Base-by-base conservation (phyloP, 2,113 vertebrate species). In the Rhinogobius similis region DNA sequence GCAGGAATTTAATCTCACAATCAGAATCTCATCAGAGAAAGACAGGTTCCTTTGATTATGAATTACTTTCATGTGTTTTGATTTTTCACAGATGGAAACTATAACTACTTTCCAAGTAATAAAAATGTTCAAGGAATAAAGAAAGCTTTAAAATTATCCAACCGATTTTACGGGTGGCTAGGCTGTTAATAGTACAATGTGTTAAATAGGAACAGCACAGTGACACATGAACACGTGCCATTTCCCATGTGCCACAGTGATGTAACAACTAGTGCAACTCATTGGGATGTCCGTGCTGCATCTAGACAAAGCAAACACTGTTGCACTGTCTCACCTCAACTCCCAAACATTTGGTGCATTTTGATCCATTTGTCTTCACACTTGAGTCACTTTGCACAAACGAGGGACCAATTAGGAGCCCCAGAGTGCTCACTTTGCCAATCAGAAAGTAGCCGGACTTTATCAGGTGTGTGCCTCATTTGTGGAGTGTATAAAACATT, bases 301-400 rank as follows among this genome's bases (percentile, higher is more conserved):
- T 44, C 38, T 53, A 64, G 32, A 83, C 75, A 84, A 82, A 78
- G 76, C 66, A 67, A 72, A 80, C 73, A 56, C 52, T 65, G 72
- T 81, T 75, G 67, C 70, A 63, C 68, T 70, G 69, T 62, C 67
- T 73, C 77, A 80, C 74, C 79, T 78, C 69, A 29, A 64, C 64
- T 82, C 67, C 26, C 59, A 53, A 64, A 56, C 80, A 84, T 84
- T 85, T 86, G 80, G 80, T 29, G 52, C 73, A 87, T 82, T 81
- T 83, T 68, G 75, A 62, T 76, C 75, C 72, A 69, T 20, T 66
- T 81, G 76, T 59, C 55, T 86, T 82, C 77, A 78, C 82, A 80
- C 81, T 83, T 66, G 75, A 80, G 70, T 83, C 73, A 75, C 43
- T 69, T 53, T 13, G 24, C 56, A 84, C 80, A 86, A 87, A 79